Conservation (phyloP, 2,888 invertebrate species). For the Nemurella pictetii region DNA sequence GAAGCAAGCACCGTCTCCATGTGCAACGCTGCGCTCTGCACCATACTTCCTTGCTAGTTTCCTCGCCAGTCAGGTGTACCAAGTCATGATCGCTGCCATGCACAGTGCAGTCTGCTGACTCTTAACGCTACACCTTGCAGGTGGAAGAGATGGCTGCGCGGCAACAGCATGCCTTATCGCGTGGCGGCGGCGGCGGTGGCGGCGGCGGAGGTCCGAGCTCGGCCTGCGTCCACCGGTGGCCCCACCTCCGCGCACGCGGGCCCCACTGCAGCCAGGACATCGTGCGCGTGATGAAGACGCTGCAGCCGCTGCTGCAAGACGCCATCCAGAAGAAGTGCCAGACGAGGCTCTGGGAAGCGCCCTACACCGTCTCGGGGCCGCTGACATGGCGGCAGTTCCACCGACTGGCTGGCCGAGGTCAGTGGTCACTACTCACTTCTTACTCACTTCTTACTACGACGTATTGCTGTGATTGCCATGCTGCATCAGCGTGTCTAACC, state of each 20-base stretch:
- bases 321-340: conserved; percentile 93
- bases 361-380: conserved; percentile 90
- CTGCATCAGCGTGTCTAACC: too few species aligned
- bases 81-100: too few species aligned
- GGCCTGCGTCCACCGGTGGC: conserved; percentile 82
- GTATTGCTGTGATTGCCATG: too few species aligned
- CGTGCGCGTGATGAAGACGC: conserved; percentile 83
- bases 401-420: conserved; percentile 85
- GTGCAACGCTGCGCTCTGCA: too few species aligned
- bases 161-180: conserved; percentile 40
- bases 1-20: too few species aligned
- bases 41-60: too few species aligned
- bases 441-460: too few species aligned
- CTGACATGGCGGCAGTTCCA: conserved; percentile 99
- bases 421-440: too few species aligned
- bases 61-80: too few species aligned
- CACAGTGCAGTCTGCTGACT: too few species aligned
- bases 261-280: conserved; percentile 90
- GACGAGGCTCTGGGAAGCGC: conserved; percentile 89
- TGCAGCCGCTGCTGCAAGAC: conserved; percentile 92
- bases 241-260: conserved; percentile 79
- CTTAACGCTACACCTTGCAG: too few species aligned
- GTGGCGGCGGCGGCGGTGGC: neutral
- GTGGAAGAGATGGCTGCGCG: conserved; percentile 49
- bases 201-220: too few species aligned